Evolutionary conservation across 2,888 invertebrate genomes (phyloP), one percentile per base, ranked within the genome.

Genomic region (Acleris holmiana): DNA sequence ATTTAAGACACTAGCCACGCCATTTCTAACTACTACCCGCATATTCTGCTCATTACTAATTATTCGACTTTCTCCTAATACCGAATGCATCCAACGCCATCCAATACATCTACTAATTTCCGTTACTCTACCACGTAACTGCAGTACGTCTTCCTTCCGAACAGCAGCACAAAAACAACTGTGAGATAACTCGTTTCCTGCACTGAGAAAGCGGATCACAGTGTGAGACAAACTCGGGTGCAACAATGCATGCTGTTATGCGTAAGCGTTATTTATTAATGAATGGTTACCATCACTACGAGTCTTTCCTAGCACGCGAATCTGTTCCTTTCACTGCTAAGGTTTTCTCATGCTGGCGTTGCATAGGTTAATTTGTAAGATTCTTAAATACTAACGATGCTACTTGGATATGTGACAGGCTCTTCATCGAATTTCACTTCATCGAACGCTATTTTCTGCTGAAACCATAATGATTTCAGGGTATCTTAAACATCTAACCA

Each of bases 101-200:
- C 17, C 10, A 51, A 10, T 51, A 29, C 17, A 17, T 25, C 8
- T 17, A 40, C 40, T 8, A 53, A 55, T 23, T 21, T 21, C 44
- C 23, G 21, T 55, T 19, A 53, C 40, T n/a, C 15, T n/a, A 23
- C 8, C 23, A 44, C 44, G 44, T 55, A 51, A 29, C 15, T 35
- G n/a, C n/a, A n/a, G n/a, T 29, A 35, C 4, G 47, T 47, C 44
- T 64, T 64, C 53, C 64, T 64, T 59, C 64, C 64, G 64, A 59
- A 58, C 41, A 41, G 25, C 15, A 17, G 18, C 15, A 54, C 35
- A 64, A 58, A 55, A 64, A 58, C 4, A 23, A 21, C 41, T 10
- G 48, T 64, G 64, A 59, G 64, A 48, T 58, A 64, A 59, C 64
- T 46, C 29, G 51, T 51, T 64, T 64, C 64, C 64, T 64, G 35